phyloP scores from a whole-genome alignment of 2,888 invertebrate species.

The Leptura quadrifasciata region DNA sequence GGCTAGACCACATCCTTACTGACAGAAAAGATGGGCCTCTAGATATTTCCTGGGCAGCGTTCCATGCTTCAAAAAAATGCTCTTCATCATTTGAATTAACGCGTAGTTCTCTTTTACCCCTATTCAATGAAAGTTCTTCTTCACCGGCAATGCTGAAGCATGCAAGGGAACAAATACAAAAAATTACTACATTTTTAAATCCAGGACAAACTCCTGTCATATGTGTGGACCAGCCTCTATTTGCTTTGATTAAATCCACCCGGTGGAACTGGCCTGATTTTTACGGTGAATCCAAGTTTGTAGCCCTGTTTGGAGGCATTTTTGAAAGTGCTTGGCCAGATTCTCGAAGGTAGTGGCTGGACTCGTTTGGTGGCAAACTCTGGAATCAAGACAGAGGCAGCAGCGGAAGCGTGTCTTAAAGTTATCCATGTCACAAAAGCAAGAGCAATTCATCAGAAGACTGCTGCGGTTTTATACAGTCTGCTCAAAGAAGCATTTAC shows the following conservation, averaged over 20 bases:
- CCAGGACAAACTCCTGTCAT: too few species aligned
- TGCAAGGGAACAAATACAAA: too few species aligned
- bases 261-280: constrained; percentile 18
- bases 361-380: constrained; percentile 14
- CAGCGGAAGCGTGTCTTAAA: constrained; percentile 14
- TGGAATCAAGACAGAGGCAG: constrained; percentile 20
- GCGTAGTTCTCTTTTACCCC: too few species aligned
- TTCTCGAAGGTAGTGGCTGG: constrained; percentile 16
- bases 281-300: constrained; percentile 19
- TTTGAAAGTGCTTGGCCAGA: constrained; percentile 18
- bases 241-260: background rate
- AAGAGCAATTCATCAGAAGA: constrained; percentile 17
- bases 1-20: too few species aligned
- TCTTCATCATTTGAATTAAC: too few species aligned
- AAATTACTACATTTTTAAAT: too few species aligned
- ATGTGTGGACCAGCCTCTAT: too few species aligned
- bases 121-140: too few species aligned
- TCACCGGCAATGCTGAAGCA: too few species aligned
- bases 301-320: constrained; percentile 18
- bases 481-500: constrained; percentile 14
- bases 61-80: too few species aligned
- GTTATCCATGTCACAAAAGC: constrained; percentile 20
- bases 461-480: constrained; percentile 17
- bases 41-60: too few species aligned
- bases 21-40: too few species aligned